Base-by-base conservation (phyloP, 2,797 vertebrate species). In the Micropoecilia bifurca region DNA sequence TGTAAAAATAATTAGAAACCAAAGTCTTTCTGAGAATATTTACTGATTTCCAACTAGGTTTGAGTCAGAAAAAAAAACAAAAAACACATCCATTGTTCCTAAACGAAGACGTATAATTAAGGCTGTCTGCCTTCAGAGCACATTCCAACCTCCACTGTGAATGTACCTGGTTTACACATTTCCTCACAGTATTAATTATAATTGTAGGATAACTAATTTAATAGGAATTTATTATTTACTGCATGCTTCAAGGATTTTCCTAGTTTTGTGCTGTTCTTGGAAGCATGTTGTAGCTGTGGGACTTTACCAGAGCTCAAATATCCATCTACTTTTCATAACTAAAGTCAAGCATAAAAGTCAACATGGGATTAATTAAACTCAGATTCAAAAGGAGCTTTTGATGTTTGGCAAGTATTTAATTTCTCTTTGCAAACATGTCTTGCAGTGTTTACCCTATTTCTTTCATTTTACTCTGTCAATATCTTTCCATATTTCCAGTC, bases 401-500 rank as follows among this genome's bases (percentile, higher is more conserved):
- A 22, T 74, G 2, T 30, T 74, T 66, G 71, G 13, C 25, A 50
- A 68, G 16, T 43, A 36, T 48, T 25, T 66, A 28, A 36, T 66
- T 76, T 3, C 50, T 28, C n/a, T 48, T 55, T 75, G 28, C 43
- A 46, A 20, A 68, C 45, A 16, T 5, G 12, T 3, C 59, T 47
- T 75, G 36, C 63, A 68, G 36, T 41, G 36, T 68, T 68, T 41
- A 66, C 61, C 36, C 25, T 36, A 30, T 68, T 46, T 39, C 41
- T 63, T 66, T 20, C 30, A 47, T 55, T 76, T 75, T 28, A 18
- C 30, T 77, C 4, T 77, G 18, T 69, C 18, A 78, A 33, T 75
- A 45, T 45, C 4, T 4, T 28, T 20, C 36, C 5, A 39, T 30
- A 10, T 41, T 73, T 66, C 10, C 90, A 99, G 98, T 94, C 96